A percentile compares a stretch with the other conserved stretches of the same genome.
phyloP scores from a whole-genome alignment of 2,888 invertebrate species.

The Drosophila macrothrix region DNA sequence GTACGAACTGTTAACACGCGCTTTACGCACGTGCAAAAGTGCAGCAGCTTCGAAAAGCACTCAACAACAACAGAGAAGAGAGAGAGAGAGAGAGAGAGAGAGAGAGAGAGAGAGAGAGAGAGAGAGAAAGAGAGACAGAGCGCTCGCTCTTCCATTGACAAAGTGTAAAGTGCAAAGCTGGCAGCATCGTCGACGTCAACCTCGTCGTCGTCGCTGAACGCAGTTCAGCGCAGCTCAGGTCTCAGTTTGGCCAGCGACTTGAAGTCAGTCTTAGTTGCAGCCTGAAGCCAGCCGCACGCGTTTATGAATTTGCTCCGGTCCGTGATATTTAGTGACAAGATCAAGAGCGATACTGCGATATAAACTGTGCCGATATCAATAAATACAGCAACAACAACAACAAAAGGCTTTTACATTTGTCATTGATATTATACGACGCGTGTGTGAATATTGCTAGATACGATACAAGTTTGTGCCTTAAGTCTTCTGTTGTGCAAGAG shows the following conservation, averaged over 20 bases:
- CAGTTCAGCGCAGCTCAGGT: constrained; percentile 56
- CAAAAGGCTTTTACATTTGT: constrained; percentile 24
- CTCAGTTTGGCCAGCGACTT: constrained; percentile 47
- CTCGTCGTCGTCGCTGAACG: constrained; percentile 14
- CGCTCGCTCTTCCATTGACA: constrained; percentile 40
- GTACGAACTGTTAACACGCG: constrained; percentile 42
- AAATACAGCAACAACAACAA: constrained; percentile 5
- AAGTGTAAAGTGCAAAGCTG: constrained; percentile 83
- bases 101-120: background rate
- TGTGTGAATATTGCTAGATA: constrained; percentile 25
- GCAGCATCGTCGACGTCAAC: constrained; percentile 44
- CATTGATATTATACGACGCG: constrained; percentile 22
- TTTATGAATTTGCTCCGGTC: constrained; percentile 49
- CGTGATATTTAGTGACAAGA: constrained; percentile 35
- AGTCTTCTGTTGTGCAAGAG: constrained; percentile 75
- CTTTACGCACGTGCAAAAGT: constrained; percentile 66
- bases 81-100: background rate
- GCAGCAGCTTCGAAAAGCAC: constrained; percentile 47
- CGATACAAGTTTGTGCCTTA: constrained; percentile 69
- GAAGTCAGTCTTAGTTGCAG: constrained; percentile 81
- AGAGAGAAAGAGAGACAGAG: background rate
- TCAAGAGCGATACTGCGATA: constrained; percentile 36
- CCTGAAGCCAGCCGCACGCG: constrained; percentile 80
- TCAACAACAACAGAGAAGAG: constrained; percentile 6
- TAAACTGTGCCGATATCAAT: constrained; percentile 34